Conservation (phyloP, 2,113 vertebrate genomes). For the Anoura caudifer region DNA sequence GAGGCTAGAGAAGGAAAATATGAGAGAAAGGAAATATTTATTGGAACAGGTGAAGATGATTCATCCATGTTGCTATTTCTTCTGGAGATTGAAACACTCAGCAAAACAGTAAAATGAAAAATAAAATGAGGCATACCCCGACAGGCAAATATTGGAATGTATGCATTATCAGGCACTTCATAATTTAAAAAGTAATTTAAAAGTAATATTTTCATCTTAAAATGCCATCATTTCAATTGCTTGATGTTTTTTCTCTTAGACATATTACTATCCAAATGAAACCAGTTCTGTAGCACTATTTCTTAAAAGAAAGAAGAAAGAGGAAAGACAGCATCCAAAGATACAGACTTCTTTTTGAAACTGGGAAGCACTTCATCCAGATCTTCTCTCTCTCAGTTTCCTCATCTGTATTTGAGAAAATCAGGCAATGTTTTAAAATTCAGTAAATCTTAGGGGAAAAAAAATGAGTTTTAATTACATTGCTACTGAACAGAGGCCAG, state of each 20-base stretch:
- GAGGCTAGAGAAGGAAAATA: not conserved
- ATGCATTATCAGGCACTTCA: not conserved
- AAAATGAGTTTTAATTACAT: slow-evolving; percentile 8
- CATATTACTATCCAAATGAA: not conserved
- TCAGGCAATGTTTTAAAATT: slow-evolving; percentile 37
- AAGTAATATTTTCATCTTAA: not conserved
- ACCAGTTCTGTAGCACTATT: not conserved
- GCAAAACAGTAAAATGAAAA: not conserved
- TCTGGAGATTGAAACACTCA: not conserved
- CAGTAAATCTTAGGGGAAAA: not conserved
- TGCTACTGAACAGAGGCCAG: too few relatives aligned
- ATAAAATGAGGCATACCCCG: not conserved
- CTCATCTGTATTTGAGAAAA: slow-evolving; percentile 36
- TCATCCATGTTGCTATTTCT: not conserved
- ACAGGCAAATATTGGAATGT: not conserved
- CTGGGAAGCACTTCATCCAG: not conserved
- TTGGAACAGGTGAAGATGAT: not conserved
- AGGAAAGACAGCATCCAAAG: not conserved
- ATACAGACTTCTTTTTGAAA: slow-evolving; percentile 20
- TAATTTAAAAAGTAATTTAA: not conserved
- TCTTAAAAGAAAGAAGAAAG: not conserved
- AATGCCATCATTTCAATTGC: not conserved
- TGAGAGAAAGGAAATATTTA: not conserved
- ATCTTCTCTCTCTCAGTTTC: slow-evolving; percentile 27
- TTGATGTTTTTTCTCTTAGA: not conserved